Conservation (phyloP, 2,113 vertebrate species). For the Peromyscus maniculatus region DNA sequence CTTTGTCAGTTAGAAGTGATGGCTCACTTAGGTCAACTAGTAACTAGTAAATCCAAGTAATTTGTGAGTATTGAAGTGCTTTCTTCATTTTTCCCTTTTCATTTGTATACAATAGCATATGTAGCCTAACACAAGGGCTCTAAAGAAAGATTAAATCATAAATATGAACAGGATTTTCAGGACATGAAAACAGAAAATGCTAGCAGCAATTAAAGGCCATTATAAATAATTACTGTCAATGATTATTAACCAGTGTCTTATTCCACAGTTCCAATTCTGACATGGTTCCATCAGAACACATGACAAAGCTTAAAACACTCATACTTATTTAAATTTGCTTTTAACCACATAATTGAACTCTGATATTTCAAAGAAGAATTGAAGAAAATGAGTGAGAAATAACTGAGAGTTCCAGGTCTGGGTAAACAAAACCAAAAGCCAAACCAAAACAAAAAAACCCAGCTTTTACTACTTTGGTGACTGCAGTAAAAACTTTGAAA, state of each 20-base stretch:
- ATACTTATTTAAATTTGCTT: slow-evolving; percentile 29
- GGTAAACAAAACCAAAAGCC: background rate
- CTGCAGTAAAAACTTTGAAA: background rate
- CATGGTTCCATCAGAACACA: background rate
- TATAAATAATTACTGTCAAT: background rate
- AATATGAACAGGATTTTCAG: background rate
- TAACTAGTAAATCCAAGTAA: background rate
- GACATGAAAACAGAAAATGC: background rate
- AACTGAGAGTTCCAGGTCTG: background rate
- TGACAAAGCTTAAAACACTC: background rate
- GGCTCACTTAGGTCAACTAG: background rate
- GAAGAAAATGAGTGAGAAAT: background rate
- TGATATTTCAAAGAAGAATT: background rate
- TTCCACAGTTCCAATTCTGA: background rate
- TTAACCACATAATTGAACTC: slow-evolving; percentile 39
- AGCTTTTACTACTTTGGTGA: background rate
- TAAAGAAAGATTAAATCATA: background rate
- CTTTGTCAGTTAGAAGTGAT: background rate
- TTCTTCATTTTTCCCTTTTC: slow-evolving; percentile 2
- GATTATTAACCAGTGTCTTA: background rate
- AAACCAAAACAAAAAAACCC: too few species aligned
- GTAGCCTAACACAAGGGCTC: background rate
- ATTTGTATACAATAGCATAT: background rate
- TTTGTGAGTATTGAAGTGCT: slow-evolving; percentile 14
- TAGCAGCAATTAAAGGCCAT: background rate